Evolutionary conservation across 1,140 invertebrate genomes (phyloP), one percentile per base, ranked within the genome.

Genomic region (Akabosia matsudoensis): DNA sequence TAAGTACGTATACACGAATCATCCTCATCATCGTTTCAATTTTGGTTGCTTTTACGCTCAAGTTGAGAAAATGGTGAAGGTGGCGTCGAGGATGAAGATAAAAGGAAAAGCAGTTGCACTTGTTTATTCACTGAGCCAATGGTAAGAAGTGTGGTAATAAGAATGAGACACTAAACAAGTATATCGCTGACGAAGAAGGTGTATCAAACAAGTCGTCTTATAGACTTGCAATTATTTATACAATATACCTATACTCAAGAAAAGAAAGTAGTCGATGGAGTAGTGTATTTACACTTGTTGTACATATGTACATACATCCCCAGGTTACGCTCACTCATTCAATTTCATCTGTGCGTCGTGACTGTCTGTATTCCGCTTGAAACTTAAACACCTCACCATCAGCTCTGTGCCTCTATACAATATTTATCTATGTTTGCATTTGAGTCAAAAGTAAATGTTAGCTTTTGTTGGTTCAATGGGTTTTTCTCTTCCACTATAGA

Each of bases 381-480:
- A n/a, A n/a, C n/a, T n/a, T n/a, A n/a, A n/a, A n/a, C n/a, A n/a
- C n/a, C n/a, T n/a, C n/a, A n/a, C n/a, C n/a, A n/a, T n/a, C n/a
- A n/a, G n/a, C n/a, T n/a, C n/a, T n/a, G n/a, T n/a, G n/a, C n/a
- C n/a, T n/a, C n/a, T n/a, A 45, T 7, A 45, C 7, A 45, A 18
- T 10, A 45, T 10, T 7, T 45, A 7, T 7, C 37, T 45, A 45
- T 45, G 37, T 45, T 7, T 45, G 37, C 7, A 18, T 45, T 18
- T 10, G 37, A 56, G 54, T 16, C 54, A 56, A n/a, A n/a, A n/a
- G n/a, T n/a, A n/a, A n/a, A 10, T 56, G 54, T 56, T 56, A 24
- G 54, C 54, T 56, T 56, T 56, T 56, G 54, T n/a, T 56, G 54
- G 54, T 56, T 56, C 54, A 56, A 10, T 56, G 54, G 37, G 37